Conservation (phyloP, 2,113 vertebrate genomes). For the Nematolebias whitei region DNA sequence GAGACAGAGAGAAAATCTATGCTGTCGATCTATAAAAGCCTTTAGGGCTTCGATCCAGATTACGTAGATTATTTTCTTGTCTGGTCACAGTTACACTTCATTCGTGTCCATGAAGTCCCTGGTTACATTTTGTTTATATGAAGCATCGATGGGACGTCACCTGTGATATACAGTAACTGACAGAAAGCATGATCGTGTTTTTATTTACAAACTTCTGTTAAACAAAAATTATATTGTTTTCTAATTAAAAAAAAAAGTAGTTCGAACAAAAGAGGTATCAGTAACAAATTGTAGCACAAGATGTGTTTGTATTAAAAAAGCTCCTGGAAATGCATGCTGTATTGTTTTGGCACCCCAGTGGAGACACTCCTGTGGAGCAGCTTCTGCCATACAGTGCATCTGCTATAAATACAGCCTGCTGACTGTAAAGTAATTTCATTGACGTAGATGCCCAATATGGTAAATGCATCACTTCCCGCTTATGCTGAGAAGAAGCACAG, state of each 20-base stretch:
- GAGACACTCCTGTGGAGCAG: slow-evolving; percentile 63
- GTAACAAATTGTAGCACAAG: neutral
- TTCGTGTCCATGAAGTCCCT: slow-evolving; percentile 49
- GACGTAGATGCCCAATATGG: slow-evolving; percentile 64
- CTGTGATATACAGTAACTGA: neutral
- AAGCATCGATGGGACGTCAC: neutral
- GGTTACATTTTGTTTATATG: slow-evolving; percentile 53
- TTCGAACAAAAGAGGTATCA: slow-evolving; percentile 15
- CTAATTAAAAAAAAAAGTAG: slow-evolving; percentile 11
- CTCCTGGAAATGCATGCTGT: slow-evolving; percentile 46
- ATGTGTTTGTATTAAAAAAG: slow-evolving; percentile 6
- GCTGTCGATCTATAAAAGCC: slow-evolving; percentile 81
- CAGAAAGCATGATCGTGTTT: neutral
- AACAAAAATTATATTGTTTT: too few relatives aligned
- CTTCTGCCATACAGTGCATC: slow-evolving; percentile 63
- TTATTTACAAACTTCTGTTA: too few relatives aligned
- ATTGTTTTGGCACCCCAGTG: slow-evolving; percentile 54
- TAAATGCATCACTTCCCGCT: slow-evolving; percentile 58
- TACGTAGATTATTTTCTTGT: slow-evolving; percentile 79
- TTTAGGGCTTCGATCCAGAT: slow-evolving; percentile 82
- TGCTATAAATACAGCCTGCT: slow-evolving; percentile 69
- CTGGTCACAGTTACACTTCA: slow-evolving; percentile 75
- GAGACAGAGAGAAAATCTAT: slow-evolving; percentile 79
- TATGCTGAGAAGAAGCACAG: slow-evolving; percentile 39
- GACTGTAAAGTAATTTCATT: slow-evolving; percentile 72